These are phyloP conservation scores for Pandemis corylana DNA, from an alignment of 2,888 invertebrate genomes.

Conservation along the genomic window DNA sequence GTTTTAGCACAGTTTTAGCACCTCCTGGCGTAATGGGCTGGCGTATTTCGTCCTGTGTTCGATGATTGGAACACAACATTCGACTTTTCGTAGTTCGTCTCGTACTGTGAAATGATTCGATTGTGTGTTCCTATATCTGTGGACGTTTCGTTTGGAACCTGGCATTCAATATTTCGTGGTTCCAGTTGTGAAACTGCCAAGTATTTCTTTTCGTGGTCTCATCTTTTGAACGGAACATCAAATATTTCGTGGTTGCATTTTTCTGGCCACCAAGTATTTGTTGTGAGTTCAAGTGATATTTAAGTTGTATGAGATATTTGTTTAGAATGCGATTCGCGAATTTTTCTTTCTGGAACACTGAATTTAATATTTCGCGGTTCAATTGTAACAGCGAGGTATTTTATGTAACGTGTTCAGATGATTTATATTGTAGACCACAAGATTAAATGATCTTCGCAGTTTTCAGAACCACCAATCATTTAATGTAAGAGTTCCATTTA, in stretches of 20 bases:
- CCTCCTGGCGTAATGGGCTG: neutral
- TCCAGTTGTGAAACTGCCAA: slow-evolving; percentile 9
- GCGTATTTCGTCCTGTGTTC: slow-evolving; percentile 15
- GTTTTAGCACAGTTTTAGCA: slow-evolving; percentile 15
- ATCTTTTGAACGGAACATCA: slow-evolving; percentile 4
- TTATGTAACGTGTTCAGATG: neutral
- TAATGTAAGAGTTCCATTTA: slow-evolving; percentile 6
- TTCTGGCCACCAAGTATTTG: neutral
- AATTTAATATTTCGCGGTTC: slow-evolving; percentile 9
- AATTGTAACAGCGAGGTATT: neutral
- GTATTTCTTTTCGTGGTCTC: slow-evolving; percentile 22
- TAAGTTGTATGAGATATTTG: neutral
- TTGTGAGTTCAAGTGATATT: slow-evolving; percentile 5
- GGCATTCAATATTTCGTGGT: slow-evolving; percentile 17
- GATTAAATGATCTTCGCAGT: slow-evolving; percentile 1
- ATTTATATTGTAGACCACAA: slow-evolving; percentile 12
- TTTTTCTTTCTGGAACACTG: neutral
- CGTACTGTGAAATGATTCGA: slow-evolving; percentile 19
- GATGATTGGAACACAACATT: slow-evolving; percentile 29
- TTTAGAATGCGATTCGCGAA: neutral
- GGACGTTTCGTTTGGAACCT: slow-evolving; percentile 17
- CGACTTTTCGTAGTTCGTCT: slow-evolving; percentile 25
- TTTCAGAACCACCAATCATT: slow-evolving; percentile 15
- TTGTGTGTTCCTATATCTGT: slow-evolving; percentile 24
- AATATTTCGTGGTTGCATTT: neutral